Percentiles rank a stretch among this genome's conserved stretches.
These are phyloP conservation scores for Trachelus iudaicus DNA, from an alignment of 2,888 invertebrate genomes.

Conservation along the genomic window DNA sequence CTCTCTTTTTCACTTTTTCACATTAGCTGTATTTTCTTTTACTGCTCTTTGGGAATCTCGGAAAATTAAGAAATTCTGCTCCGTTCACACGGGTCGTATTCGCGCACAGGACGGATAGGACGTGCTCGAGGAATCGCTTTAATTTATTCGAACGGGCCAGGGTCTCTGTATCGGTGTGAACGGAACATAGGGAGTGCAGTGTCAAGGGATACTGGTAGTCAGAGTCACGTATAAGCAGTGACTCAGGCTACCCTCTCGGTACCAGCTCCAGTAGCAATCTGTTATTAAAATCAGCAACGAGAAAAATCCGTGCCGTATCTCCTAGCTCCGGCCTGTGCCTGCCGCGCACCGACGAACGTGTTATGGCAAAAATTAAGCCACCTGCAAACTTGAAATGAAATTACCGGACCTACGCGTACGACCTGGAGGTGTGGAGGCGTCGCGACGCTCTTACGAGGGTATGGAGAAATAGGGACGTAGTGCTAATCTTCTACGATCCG, in stretches of 20 bases:
- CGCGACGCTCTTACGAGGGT: background rate
- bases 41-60: background rate
- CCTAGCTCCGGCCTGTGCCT: slow-evolving; percentile 31
- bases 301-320: slow-evolving; percentile 66
- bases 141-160: slow-evolving; percentile 40
- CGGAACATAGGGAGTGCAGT: slow-evolving; percentile 25
- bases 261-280: slow-evolving; percentile 49
- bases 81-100: background rate
- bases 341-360: slow-evolving; percentile 55
- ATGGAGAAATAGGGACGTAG: background rate
- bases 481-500: background rate
- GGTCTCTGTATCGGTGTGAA: slow-evolving; percentile 22
- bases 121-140: slow-evolving; percentile 31
- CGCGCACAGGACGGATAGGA: background rate
- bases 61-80: background rate
- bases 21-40: background rate
- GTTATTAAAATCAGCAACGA: slow-evolving; percentile 66
- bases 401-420: slow-evolving; percentile 25
- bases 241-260: slow-evolving; percentile 46
- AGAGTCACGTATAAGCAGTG: slow-evolving; percentile 63
- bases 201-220: slow-evolving; percentile 24
- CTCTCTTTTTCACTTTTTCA: background rate
- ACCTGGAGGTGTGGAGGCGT: background rate
- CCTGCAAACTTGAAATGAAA: slow-evolving; percentile 49
- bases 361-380: slow-evolving; percentile 64